phyloP scores from a whole-genome alignment of 2,113 vertebrate species.

The Daboia siamensis region DNA sequence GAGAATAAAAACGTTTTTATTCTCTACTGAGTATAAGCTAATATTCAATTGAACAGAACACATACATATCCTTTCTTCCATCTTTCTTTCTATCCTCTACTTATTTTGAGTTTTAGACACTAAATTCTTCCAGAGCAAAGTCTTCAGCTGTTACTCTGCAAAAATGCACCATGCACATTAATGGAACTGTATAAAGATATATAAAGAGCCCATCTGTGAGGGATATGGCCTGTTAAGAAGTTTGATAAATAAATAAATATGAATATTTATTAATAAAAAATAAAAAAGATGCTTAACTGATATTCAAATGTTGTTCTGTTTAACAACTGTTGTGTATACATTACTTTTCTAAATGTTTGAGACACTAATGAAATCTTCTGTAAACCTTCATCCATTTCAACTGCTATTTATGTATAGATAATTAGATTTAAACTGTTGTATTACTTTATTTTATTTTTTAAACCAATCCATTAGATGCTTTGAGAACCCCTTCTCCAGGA shows the following conservation, averaged over 20 bases:
- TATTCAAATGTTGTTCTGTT: not conserved
- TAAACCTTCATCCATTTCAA: not conserved
- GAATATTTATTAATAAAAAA: not conserved
- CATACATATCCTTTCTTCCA: not conserved
- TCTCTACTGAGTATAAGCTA: not conserved
- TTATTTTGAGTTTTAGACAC: rapidly evolving
- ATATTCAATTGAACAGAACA: not conserved
- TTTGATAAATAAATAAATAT: not conserved
- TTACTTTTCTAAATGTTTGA: not conserved
- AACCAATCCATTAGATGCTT: not conserved
- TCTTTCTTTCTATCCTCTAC: not conserved
- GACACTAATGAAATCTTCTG: not conserved
- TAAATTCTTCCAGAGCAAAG: not conserved
- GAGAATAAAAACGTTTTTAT: slow-evolving; percentile 6
- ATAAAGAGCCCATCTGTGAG: not conserved
- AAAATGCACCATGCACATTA: not conserved
- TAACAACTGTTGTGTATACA: not conserved
- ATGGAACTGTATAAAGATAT: not conserved
- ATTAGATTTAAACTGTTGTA: not conserved
- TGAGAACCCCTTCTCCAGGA: not conserved
- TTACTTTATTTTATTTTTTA: not conserved
- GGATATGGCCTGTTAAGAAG: not conserved
- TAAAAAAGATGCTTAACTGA: not conserved
- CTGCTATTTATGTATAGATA: not conserved
- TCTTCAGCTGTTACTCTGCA: not conserved